Conservation (phyloP, 2,113 vertebrate genomes). For the Pristiophorus japonicus region DNA sequence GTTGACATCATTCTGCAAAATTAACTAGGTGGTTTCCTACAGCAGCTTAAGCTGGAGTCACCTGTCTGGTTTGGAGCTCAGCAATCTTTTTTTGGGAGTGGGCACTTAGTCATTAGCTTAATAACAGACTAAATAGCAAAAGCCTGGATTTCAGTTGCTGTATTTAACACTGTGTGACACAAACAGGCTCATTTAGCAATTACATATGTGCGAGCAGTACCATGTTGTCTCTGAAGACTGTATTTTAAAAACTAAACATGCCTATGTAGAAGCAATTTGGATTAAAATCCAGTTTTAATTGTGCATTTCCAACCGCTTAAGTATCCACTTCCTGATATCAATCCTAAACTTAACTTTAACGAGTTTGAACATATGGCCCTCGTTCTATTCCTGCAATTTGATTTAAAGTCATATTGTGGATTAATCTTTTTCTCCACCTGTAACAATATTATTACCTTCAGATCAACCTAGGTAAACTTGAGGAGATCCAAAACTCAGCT, state of each 20-base stretch:
- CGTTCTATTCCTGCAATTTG: not conserved
- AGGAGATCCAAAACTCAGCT: too few relatives aligned
- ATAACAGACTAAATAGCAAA: not conserved
- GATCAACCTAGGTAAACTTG: too few relatives aligned
- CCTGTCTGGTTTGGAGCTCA: not conserved
- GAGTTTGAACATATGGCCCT: not conserved
- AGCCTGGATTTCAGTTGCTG: not conserved
- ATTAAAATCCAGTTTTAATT: not conserved
- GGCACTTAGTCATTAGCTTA: not conserved
- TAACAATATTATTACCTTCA: not conserved
- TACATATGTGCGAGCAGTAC: not conserved
- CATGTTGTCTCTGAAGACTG: not conserved
- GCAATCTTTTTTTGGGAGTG: not conserved
- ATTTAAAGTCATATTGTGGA: not conserved
- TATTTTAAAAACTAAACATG: not conserved
- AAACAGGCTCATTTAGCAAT: not conserved
- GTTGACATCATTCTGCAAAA: not conserved
- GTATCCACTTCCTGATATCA: not conserved
- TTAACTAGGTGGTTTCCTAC: not conserved
- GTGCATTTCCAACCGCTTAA: not conserved
- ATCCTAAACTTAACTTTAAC: not conserved
- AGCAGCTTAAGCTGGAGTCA: not conserved
- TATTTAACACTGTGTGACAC: not conserved
- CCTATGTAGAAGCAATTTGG: not conserved
- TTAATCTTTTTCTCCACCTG: too few relatives aligned